Evolutionary conservation across 2,888 invertebrate species (phyloP).

Genomic region (Oxytorus armatus): DNA sequence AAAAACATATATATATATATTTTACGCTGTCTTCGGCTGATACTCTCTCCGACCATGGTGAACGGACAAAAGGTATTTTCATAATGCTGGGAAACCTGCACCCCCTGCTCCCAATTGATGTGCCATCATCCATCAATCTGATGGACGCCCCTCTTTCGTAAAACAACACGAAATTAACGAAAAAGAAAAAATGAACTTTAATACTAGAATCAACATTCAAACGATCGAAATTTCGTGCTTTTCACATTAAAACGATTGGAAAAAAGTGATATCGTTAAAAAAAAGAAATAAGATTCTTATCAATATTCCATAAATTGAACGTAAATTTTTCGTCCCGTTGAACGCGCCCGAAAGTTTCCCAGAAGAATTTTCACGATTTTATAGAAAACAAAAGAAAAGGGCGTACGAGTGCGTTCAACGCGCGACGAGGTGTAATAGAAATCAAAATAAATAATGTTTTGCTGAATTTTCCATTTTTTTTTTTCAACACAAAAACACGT

Average conservation of each 20-base stretch:
- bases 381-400: constrained; percentile 19
- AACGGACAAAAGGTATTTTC: constrained; percentile 53
- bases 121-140: constrained; percentile 54
- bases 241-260: no score
- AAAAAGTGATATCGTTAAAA: no score
- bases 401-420: constrained; percentile 47
- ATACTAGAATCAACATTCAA: no score
- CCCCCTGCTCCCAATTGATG: constrained; percentile 60
- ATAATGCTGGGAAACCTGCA: constrained; percentile 63
- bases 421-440: background rate
- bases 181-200: background rate
- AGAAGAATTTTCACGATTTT: constrained; percentile 41
- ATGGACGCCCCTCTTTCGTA: constrained; percentile 5
- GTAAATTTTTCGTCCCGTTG: constrained; percentile 4
- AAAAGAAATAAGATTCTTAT: constrained; percentile 46
- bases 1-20: constrained; percentile 41
- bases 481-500: constrained; percentile 13
- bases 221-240: no score
- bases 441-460: background rate
- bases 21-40: constrained; percentile 69
- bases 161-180: background rate
- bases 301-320: constrained; percentile 21
- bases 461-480: constrained; percentile 2
- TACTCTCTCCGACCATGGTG: constrained; percentile 71
- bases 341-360: constrained; percentile 50